Evolutionary conservation across 2,797 vertebrate species (phyloP), one percentile per base, ranked within the genome.

Genomic region (Rhinatrema bivittatum): DNA sequence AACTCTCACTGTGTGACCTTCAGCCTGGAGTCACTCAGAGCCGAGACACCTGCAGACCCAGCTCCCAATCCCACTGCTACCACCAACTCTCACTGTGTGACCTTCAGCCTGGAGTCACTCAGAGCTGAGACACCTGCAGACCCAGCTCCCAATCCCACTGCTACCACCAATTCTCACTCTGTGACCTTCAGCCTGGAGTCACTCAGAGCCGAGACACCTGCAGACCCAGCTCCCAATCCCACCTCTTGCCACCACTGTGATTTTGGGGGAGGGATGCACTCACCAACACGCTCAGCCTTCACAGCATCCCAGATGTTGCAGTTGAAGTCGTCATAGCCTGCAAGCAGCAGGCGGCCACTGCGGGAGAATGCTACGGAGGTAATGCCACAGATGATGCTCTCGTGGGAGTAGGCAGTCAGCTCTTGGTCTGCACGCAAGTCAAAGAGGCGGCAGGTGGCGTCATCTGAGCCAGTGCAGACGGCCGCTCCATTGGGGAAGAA

Each of bases 401-500:
- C 88, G 0, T 97, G 90, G 32, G 93, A 83, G 48, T 93, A 99
- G n/a, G 81, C 81, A 4, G 88, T 81, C 43, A 99, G 90, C 69
- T 98, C 95, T 81, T 98, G 95, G 64, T 99, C 96, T 0, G 93
- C 88, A 16, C 96, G 85, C 30, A 99, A 78, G 76, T 99, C 96
- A 1, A 89, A 94, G 44, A 99, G 68, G 32, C 93, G 94, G 37
- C 91, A 94, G 42, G 90, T 90, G 50, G 93, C 87, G 0, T 99
- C 96, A 0, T 99, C 96, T 0, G 94, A 98, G 14, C 95, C 95
- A 0, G 96, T 99, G 64, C 94, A 91, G 57, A 99, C 89, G 9
- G 91, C 94, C 13, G 96, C 88, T 1, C 96, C 94, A 0, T 81
- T 98, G n/a, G 96, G 96, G 68, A 99, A 98, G 72, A 98, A 99